These are phyloP conservation scores for Dolichomitus sp. DNA, from an alignment of 2,888 invertebrate genomes.

Conservation along the genomic window DNA sequence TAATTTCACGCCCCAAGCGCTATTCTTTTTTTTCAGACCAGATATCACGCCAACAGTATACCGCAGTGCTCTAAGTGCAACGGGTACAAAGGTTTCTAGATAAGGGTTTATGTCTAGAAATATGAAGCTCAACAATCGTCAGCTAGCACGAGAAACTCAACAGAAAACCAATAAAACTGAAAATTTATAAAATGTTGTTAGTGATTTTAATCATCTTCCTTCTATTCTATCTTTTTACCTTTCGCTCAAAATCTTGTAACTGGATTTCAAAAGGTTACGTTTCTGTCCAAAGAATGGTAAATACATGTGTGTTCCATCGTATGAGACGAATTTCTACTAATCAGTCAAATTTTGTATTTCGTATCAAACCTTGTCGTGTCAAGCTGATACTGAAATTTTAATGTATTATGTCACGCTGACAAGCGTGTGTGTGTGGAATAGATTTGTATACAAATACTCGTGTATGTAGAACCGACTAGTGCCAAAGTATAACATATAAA, in stretches of 20 bases:
- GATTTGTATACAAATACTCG: too few relatives aligned
- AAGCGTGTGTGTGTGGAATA: too few relatives aligned
- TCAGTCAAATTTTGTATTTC: too few relatives aligned
- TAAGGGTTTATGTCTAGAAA: constrained; percentile 1
- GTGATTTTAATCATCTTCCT: neutral
- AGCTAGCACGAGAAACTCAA: constrained; percentile 8
- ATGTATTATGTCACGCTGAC: too few relatives aligned
- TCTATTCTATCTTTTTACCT: neutral
- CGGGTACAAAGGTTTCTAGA: neutral
- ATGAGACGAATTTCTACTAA: too few relatives aligned
- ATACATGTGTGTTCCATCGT: neutral
- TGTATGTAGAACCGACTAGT: too few relatives aligned
- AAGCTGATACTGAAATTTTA: too few relatives aligned
- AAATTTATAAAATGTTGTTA: constrained; percentile 1
- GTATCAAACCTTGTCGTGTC: too few relatives aligned
- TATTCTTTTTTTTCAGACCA: constrained; percentile 19
- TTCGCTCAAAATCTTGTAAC: neutral
- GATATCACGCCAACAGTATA: constrained; percentile 15
- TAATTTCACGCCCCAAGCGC: constrained; percentile 75
- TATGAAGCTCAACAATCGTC: constrained; percentile 1
- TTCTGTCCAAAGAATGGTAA: neutral
- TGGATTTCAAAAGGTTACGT: neutral
- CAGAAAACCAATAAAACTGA: neutral
- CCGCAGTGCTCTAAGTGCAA: neutral
- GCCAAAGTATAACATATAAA: too few relatives aligned